These are phyloP conservation scores for Toxotes lorentzi DNA, from an alignment of 2,797 vertebrate genomes.

Conservation along the genomic window DNA sequence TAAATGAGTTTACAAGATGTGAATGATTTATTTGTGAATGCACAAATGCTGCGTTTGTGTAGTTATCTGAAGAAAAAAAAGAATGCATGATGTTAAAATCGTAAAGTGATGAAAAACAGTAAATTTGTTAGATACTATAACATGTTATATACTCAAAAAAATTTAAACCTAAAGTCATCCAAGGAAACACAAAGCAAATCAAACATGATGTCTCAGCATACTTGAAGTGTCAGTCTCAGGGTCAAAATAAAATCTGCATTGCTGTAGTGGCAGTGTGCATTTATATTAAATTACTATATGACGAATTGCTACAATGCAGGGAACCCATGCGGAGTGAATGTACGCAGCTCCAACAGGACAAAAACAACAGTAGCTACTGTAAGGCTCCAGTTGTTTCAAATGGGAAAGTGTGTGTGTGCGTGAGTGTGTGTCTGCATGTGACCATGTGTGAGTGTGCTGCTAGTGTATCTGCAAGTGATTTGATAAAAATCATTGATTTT, in stretches of 20 bases:
- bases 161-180: no score
- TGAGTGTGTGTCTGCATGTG: slow-evolving; percentile 8
- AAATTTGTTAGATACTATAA: no score
- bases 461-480: slow-evolving; percentile 29
- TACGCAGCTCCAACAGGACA: slow-evolving; percentile 54
- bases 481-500: slow-evolving; percentile 50
- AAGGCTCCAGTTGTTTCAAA: slow-evolving; percentile 17
- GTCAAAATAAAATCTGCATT: slow-evolving; percentile 80
- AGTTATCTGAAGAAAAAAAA: neutral
- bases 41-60: slow-evolving; percentile 4
- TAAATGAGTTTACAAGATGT: slow-evolving; percentile 33
- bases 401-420: slow-evolving; percentile 3
- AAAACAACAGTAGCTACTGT: slow-evolving; percentile 47
- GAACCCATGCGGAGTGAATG: slow-evolving; percentile 51
- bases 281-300: slow-evolving; percentile 81
- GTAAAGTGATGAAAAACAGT: slow-evolving; percentile 4
- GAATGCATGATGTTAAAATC: neutral
- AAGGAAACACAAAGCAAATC: slow-evolving; percentile 67
- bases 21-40: slow-evolving; percentile 43
- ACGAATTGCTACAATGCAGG: slow-evolving; percentile 77
- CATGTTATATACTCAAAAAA: no score
- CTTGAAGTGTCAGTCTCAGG: slow-evolving; percentile 81
- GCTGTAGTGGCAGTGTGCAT: slow-evolving; percentile 75
- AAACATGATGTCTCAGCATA: slow-evolving; percentile 81
- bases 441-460: neutral